Percentiles rank a stretch among this genome's conserved stretches.
Conservation (phyloP, 2,888 invertebrate species). For the Leuctra nigra region DNA sequence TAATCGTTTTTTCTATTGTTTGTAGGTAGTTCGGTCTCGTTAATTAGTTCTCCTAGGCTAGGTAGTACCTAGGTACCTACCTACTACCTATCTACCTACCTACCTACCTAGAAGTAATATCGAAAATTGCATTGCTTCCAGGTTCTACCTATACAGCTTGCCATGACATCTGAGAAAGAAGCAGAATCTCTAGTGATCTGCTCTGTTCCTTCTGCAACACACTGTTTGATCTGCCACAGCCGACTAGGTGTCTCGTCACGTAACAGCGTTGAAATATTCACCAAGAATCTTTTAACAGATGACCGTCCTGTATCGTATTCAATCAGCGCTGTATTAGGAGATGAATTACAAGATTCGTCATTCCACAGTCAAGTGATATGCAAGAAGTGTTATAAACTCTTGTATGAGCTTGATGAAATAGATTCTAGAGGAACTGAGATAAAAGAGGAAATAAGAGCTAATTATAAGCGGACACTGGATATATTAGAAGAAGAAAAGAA, state of each 20-base stretch:
- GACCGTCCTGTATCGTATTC: conserved; percentile 40
- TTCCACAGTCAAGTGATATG: conserved; percentile 50
- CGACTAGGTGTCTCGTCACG: conserved; percentile 47
- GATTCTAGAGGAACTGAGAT: conserved; percentile 43
- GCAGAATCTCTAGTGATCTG: neutral
- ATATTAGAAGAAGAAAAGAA: conserved; percentile 27
- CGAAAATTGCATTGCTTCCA: neutral
- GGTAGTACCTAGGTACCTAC: too few relatives aligned
- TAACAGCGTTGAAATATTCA: conserved; percentile 49
- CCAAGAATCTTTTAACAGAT: conserved; percentile 34
- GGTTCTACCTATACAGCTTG: neutral
- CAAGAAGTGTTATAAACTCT: conserved; percentile 58
- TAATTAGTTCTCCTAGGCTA: too few relatives aligned
- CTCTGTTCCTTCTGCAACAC: conserved; percentile 30
- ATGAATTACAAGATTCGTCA: conserved; percentile 44
- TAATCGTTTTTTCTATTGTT: too few relatives aligned
- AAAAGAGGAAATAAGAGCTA: conserved; percentile 46
- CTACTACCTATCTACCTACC: too few relatives aligned
- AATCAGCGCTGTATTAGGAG: conserved; percentile 44
- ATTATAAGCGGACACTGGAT: conserved; percentile 43
- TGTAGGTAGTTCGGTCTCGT: too few relatives aligned
- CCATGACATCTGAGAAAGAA: conserved; percentile 1
- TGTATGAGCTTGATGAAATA: conserved; percentile 46
- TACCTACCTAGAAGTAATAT: too few relatives aligned
- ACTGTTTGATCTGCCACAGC: conserved; percentile 57